Base-by-base conservation (phyloP, 2,113 vertebrate genomes). In the Penelope pileata region DNA sequence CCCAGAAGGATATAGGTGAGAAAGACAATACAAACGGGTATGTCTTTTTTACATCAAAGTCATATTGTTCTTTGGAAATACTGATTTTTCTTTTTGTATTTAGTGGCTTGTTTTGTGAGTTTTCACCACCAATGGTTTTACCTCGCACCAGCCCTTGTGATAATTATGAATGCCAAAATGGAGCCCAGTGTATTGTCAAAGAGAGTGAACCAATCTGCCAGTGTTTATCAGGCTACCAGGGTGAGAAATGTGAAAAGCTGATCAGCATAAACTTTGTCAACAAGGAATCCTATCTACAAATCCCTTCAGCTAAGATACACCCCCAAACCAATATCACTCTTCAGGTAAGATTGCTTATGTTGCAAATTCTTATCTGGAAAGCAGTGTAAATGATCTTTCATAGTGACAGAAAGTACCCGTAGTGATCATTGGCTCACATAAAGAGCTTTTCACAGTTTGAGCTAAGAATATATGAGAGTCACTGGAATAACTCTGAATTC, bases 111-210 rank as follows among this genome's bases (percentile, higher is more conserved):
- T 99, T 99, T 97, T 99, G 99, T 75, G 99, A 99, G 93, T 98
- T 99, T 94, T 97, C 99, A n/a, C 99, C 99, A 0, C 99, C 99
- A 12, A 99, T 99, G 99, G 99, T 99, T 76, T 97, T 99, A 43
- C 99, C 99, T 19, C 98, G 99, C 53, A 99, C 99, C 87, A 99
- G 99, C 85, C 99, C 98, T 12, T 99, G 99, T 78, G 99, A 99
- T 97, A 98, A 99, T 93, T 98, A 98, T 29, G 99, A 99, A 68
- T 99, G 99, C 94, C 98, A 99, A 86, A 99, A 99, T 8, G 98
- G 98, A 78, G 99, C 99, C 6, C 98, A 99, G 92, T 99, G 99
- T 75, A 99, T 99, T 51, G 92, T 99, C 94, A 98, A 97, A 96
- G 98, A 97, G 69, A 97, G 95, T 12, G 99, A 99, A 78, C 99